A percentile compares a stretch with the other conserved stretches of the same genome.
Conservation (phyloP, 2,797 vertebrate genomes). For the Hafferia zeledoni region DNA sequence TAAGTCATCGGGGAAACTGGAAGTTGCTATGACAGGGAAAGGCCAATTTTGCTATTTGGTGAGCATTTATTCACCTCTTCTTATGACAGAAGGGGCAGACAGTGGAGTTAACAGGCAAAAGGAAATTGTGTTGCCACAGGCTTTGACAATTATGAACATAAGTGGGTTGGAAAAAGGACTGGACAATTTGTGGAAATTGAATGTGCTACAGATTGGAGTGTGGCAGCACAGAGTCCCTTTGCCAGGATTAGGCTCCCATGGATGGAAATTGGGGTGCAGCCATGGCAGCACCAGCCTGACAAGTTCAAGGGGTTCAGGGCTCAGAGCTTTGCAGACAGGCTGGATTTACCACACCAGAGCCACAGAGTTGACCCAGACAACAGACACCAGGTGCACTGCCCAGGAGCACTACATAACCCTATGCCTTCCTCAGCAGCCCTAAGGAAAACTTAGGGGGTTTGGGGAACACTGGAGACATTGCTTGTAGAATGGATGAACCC, state of each 20-base stretch:
- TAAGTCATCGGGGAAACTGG: not conserved
- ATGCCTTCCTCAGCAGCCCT: not conserved
- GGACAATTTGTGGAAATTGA: not conserved
- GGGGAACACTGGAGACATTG: not conserved
- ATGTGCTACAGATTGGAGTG: not conserved
- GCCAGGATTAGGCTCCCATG: not conserved
- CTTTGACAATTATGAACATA: not conserved
- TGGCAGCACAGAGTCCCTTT: not conserved
- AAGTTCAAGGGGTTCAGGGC: not conserved
- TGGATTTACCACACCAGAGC: not conserved
- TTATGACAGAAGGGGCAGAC: not conserved
- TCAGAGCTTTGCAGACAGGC: not conserved
- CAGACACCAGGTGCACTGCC: not conserved
- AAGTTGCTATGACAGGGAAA: not conserved
- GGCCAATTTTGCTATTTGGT: not conserved
- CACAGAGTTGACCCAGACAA: not conserved
- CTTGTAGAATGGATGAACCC: not conserved
- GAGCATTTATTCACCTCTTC: not conserved
- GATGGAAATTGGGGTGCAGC: not conserved
- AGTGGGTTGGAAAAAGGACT: not conserved
- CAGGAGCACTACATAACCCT: accelerated
- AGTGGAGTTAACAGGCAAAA: not conserved
- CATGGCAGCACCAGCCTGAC: accelerated
- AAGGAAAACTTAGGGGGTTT: not conserved
- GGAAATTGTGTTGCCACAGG: not conserved